A percentile compares a stretch with the other conserved stretches of the same genome.
Evolutionary conservation across 2,113 vertebrate genomes (phyloP).

Genomic region (Laticauda laticaudata): DNA sequence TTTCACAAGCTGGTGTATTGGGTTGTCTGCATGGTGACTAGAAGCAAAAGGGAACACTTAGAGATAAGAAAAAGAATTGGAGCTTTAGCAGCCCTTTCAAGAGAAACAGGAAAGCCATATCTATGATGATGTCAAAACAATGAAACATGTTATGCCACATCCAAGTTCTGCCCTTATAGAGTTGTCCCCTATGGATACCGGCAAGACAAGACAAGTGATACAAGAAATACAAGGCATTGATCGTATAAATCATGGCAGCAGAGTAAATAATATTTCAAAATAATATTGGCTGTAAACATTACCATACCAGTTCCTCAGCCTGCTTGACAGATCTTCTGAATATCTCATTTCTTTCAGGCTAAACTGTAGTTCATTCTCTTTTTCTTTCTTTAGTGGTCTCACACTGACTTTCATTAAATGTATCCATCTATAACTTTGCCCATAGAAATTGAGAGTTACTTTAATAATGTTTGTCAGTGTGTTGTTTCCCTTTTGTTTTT

Average conservation of each 20-base stretch:
- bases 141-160: neutral
- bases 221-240: neutral
- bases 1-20: neutral
- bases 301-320: neutral
- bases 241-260: neutral
- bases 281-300: neutral
- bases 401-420: neutral
- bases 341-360: neutral
- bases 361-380: neutral
- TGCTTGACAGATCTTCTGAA: neutral
- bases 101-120: neutral
- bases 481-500: neutral
- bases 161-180: neutral
- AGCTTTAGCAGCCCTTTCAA: neutral
- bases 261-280: neutral
- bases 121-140: neutral
- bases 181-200: neutral
- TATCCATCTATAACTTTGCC: neutral
- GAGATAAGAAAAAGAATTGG: neutral
- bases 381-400: neutral
- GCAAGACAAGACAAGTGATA: neutral
- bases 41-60: neutral
- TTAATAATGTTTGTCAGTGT: neutral
- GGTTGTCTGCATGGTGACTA: neutral
- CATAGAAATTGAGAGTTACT: neutral